Conservation (phyloP, 2,113 vertebrate genomes). For the Carollia perspicillata region DNA sequence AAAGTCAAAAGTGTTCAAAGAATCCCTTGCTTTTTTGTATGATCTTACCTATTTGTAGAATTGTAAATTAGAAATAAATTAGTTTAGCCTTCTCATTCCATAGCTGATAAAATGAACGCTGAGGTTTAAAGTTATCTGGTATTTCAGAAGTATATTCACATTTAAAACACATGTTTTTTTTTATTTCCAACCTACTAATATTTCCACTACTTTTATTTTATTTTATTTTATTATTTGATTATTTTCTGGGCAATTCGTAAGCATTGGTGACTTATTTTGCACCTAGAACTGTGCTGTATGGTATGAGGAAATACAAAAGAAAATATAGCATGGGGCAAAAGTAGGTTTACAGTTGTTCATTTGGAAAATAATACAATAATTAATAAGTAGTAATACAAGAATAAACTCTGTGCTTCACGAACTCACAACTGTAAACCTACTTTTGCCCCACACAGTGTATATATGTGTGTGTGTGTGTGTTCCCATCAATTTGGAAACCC, state of each 20-base stretch:
- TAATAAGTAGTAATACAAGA: not conserved
- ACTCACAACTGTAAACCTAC: not conserved
- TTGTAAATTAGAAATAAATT: constrained; percentile 37
- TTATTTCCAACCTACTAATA: not conserved
- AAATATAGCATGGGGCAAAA: not conserved
- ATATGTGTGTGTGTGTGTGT: not conserved
- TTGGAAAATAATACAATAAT: not conserved
- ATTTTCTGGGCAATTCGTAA: not conserved
- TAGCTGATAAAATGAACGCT: constrained; percentile 30
- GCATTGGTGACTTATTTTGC: not conserved
- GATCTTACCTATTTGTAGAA: not conserved
- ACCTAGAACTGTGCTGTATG: not conserved
- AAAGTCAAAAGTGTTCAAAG: not conserved
- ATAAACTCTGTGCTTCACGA: not conserved
- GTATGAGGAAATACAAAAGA: not conserved
- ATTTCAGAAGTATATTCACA: not conserved
- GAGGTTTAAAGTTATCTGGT: constrained; percentile 27
- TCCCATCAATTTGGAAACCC: not conserved
- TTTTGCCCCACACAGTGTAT: not conserved
- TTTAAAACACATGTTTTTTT: constrained; percentile 37
- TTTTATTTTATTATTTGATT: too few species aligned
- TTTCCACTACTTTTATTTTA: not conserved
- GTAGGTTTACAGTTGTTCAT: not conserved
- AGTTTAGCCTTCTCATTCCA: constrained; percentile 44
- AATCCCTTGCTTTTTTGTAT: not conserved